These are phyloP conservation scores for Drosophila fulvimacula DNA, from an alignment of 2,888 invertebrate genomes.

Conservation along the genomic window DNA sequence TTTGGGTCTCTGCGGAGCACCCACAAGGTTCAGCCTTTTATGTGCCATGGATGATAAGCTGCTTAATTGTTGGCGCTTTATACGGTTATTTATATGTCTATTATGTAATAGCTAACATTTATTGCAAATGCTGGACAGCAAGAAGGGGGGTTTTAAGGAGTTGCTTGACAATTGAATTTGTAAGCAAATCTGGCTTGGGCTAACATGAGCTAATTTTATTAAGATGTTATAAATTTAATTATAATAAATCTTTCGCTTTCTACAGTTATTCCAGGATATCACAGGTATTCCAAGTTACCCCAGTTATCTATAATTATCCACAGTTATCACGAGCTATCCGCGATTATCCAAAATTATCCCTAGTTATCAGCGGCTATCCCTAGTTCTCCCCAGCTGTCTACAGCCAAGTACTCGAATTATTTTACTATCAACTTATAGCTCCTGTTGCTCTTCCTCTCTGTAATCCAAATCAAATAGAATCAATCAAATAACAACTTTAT, in stretches of 20 bases:
- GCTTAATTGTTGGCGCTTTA: constrained; percentile 15
- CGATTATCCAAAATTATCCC: neutral
- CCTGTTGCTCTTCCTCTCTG: too few species aligned
- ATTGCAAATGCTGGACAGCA: neutral
- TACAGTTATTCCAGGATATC: too few species aligned
- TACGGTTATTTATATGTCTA: constrained; percentile 20
- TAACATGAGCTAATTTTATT: neutral
- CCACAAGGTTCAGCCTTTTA: constrained; percentile 1
- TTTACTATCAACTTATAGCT: too few species aligned
- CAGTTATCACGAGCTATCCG: neutral
- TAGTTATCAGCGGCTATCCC: too few species aligned
- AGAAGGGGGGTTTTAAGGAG: neutral
- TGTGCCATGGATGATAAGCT: constrained; percentile 24
- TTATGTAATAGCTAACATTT: constrained; percentile 6
- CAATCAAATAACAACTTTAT: neutral
- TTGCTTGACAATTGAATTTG: neutral
- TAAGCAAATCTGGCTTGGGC: neutral
- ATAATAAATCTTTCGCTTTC: too few species aligned
- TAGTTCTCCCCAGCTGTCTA: too few species aligned
- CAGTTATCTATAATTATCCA: neutral
- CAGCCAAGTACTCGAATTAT: neutral
- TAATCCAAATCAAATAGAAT: neutral
- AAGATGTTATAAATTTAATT: too few species aligned
- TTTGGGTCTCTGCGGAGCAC: neutral
- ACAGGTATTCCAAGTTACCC: neutral